A percentile compares a stretch with the other conserved stretches of the same genome.
phyloP scores from a whole-genome alignment of 1,140 invertebrate genomes.

The Colletes latitarsis region DNA sequence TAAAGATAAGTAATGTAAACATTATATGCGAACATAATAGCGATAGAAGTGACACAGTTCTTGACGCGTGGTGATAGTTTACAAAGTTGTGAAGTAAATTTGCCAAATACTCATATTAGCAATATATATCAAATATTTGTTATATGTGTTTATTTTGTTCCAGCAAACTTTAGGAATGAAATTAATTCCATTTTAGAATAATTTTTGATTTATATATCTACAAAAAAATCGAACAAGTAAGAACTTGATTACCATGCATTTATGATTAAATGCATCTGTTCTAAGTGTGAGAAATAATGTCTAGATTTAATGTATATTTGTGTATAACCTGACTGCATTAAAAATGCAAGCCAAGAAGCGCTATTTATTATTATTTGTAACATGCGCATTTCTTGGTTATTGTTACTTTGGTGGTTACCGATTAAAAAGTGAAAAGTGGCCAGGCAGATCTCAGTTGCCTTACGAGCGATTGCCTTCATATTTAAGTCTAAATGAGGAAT shows the following conservation, averaged over 20 bases:
- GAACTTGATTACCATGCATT: constrained; percentile 49
- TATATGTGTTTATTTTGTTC: constrained; percentile 32
- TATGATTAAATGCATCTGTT: constrained; percentile 49
- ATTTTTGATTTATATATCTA: constrained; percentile 37
- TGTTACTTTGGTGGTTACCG: constrained; percentile 91
- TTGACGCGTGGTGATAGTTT: too few species aligned
- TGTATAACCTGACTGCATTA: constrained; percentile 60
- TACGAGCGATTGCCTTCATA: constrained; percentile 81
- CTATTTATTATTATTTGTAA: constrained; percentile 91
- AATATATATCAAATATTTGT: not conserved
- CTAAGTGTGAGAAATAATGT: constrained; percentile 59
- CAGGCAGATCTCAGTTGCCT: constrained; percentile 68
- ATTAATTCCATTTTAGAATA: constrained; percentile 29
- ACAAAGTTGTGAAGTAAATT: not conserved
- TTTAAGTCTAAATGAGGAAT: constrained; percentile 78
- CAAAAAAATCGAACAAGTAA: constrained; percentile 14
- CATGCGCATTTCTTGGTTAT: constrained; percentile 90
- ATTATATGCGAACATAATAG: not conserved
- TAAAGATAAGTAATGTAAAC: not conserved
- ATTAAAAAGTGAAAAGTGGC: constrained; percentile 83
- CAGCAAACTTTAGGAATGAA: constrained; percentile 43
- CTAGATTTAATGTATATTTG: constrained; percentile 51
- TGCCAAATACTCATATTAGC: not conserved
- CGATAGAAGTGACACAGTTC: not conserved
- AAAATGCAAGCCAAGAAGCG: constrained; percentile 96